phyloP scores from a whole-genome alignment of 2,888 invertebrate genomes.

The Drosophila subsilvestris region DNA sequence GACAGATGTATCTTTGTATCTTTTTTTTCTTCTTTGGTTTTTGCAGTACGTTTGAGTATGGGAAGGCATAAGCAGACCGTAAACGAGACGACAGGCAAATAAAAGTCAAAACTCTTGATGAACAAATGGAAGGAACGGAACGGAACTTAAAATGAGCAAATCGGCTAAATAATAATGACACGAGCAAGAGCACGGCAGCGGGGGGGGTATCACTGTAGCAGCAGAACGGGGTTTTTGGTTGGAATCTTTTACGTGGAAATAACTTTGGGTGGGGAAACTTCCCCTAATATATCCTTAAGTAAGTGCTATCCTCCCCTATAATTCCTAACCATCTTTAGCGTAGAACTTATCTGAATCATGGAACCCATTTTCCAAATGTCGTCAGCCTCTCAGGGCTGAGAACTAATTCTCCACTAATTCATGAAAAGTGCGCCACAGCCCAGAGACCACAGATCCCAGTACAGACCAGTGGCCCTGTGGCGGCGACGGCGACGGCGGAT shows the following conservation, averaged over 20 bases:
- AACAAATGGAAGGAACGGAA: slow-evolving; percentile 24
- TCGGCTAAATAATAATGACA: slow-evolving; percentile 53
- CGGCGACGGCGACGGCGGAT: background rate
- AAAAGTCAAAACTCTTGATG: slow-evolving; percentile 35
- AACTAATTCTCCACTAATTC: background rate
- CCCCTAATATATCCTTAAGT: background rate
- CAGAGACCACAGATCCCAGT: slow-evolving; percentile 5
- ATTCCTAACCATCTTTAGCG: background rate
- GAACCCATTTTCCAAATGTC: background rate
- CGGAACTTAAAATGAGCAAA: slow-evolving; percentile 47
- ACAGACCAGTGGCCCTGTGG: slow-evolving; percentile 42
- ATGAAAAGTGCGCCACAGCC: background rate
- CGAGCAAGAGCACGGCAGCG: slow-evolving; percentile 2
- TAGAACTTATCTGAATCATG: background rate
- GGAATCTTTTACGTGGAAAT: background rate
- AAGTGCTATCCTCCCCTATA: background rate
- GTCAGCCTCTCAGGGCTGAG: background rate
- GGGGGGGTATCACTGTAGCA: background rate
- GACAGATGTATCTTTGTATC: slow-evolving; percentile 22
- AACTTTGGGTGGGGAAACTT: background rate
- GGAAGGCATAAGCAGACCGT: slow-evolving; percentile 53
- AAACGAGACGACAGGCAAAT: slow-evolving; percentile 60
- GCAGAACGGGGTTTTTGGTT: slow-evolving; percentile 9
- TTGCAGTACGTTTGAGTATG: slow-evolving; percentile 39
- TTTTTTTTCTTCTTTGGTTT: slow-evolving; percentile 14